Evolutionary conservation across 1,140 invertebrate species (phyloP), one percentile per base, ranked within the genome.

Genomic region (Littorina saxatilis): DNA sequence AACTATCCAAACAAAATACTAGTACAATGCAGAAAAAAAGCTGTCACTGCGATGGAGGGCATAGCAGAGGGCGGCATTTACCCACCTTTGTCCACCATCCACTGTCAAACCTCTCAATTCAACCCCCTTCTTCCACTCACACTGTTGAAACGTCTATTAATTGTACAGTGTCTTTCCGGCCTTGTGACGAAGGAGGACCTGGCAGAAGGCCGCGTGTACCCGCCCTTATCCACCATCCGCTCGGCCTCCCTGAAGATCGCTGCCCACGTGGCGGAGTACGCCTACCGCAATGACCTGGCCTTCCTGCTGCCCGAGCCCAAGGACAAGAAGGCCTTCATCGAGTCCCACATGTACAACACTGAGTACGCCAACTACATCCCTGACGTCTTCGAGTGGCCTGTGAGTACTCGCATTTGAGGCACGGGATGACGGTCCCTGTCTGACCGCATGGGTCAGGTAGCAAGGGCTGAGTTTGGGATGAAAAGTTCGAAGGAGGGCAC

Each of bases 181-280:
- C 93, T 96, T 78, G 98, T 99, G 0, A 95, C 95, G 11, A 94
- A 97, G 74, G 94, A 94, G 9, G 96, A 99, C 92, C 93, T 99
- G 63, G 94, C 94, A 0, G 94, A 94, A 80, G 98, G 99, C 27
- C 96, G 97, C 84, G 94, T 99, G 37, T 99, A 99, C 91, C 99
- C 99, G 23, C 97, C 98, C 0, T 93, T 99, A 7, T 93, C 94
- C n/a, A 94, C 95, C 32, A 98, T 99, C 87, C 94, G 95, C 82
- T 95, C 96, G 72, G 97, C 98, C 77, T 99, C 98, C 0, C 88
- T 98, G 1, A 94, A 95, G 83, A 99, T 99, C 87, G 98, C 98
- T 9, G 94, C 94, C 4, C 94, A 95, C 86, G 93, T 99, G 80
- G 96, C 96, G 43, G 95, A 98, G 83, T 96, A 97, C 91, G 96